Base-by-base conservation (phyloP, 2,797 vertebrate genomes). In the Monodelphis domestica region DNA sequence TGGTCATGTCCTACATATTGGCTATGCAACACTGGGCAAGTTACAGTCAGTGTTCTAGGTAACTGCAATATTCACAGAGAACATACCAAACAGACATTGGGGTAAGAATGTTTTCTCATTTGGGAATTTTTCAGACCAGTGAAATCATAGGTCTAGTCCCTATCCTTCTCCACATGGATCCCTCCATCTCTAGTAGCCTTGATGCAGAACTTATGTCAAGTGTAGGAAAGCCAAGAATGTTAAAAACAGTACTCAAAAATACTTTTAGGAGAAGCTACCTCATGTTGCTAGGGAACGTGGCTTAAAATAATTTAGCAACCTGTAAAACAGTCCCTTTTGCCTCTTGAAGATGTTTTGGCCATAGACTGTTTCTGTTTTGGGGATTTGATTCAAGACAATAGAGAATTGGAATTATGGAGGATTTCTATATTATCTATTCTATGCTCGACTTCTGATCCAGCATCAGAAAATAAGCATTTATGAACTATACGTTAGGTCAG, bases 221-320 rank as follows among this genome's bases (percentile, higher is more conserved):
- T 90, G 88, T 5, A 96, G 54, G 14, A 6, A 15, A 51, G 55
- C 91, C 93, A 88, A 93, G 87, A 93, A 92, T 95, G 93, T 90
- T 96, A 96, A 97, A 97, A 97, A 97, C 96, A 95, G 95, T 56
- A 89, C 95, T 84, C 93, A 84, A 95, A 95, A 95, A 50, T 95
- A 93, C 91, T 89, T 94, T 95, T 92, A 95, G 95, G 90, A 90
- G 91, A 50, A 94, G 92, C 63, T 87, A 92, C 70, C 89, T 4
- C 94, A 89, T 94, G 95, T 96, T 97, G 96, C 96, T 97, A 97
- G 96, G 96, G 93, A 97, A 97, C 96, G 91, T 95, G 93, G 94
- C 94, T 96, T 94, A 53, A 95, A 90, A 88, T 94, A 93, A 95
- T 91, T 96, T 90, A 84, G 91, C 95, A 97, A 96, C 59, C 94